Percentiles rank a stretch among this genome's conserved stretches.
phyloP scores from a whole-genome alignment of 2,888 invertebrate species.

The Dyspetes luteomarginatus region DNA sequence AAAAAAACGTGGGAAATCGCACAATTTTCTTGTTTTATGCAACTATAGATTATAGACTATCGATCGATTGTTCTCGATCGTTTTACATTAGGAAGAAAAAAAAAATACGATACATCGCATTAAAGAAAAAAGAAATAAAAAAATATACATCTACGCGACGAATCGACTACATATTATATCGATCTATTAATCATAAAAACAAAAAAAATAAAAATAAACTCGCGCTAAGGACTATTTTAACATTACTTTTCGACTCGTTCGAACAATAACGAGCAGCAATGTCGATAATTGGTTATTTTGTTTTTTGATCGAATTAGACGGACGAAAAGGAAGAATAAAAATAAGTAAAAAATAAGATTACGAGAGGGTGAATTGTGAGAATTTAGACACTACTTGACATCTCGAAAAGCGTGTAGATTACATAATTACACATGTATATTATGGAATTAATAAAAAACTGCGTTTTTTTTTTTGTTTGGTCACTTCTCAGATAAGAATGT shows the following conservation, averaged over 20 bases:
- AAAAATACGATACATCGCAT: too few species aligned
- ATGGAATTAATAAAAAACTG: too few species aligned
- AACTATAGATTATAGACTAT: too few species aligned
- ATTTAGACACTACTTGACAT: conserved; percentile 12
- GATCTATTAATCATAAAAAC: background rate
- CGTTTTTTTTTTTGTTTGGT: too few species aligned
- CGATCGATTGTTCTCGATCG: too few species aligned
- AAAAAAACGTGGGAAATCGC: background rate
- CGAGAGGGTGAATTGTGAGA: conserved; percentile 14
- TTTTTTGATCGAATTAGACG: conserved; percentile 13
- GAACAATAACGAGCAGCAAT: conserved; percentile 5
- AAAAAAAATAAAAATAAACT: conserved; percentile 21
- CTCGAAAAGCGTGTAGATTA: conserved; percentile 47
- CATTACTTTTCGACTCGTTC: background rate
- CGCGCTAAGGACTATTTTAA: conserved; percentile 6
- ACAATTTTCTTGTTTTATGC: conserved; percentile 5
- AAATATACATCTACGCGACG: too few species aligned
- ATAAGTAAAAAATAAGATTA: conserved; percentile 12
- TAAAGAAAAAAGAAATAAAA: too few species aligned
- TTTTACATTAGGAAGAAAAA: too few species aligned
- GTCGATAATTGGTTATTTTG: conserved; percentile 5
- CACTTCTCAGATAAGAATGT: too few species aligned
- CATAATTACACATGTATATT: conserved; percentile 6
- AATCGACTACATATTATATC: background rate
- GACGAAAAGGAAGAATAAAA: conserved; percentile 14